Base-by-base conservation (phyloP, 2,888 invertebrate genomes). In the Itoplectis maculator region DNA sequence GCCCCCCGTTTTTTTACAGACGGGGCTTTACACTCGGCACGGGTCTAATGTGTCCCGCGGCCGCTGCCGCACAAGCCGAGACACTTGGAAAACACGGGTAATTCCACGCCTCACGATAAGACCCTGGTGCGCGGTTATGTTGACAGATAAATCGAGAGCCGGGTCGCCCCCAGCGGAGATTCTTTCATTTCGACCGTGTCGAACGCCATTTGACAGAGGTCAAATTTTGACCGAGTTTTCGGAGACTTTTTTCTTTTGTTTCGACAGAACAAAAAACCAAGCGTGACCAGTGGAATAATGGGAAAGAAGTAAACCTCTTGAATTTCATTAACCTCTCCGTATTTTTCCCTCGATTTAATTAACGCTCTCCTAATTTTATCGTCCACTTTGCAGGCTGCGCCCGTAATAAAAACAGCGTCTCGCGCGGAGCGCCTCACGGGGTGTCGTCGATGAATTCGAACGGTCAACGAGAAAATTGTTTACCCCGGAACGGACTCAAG, bases 361-460 rank as follows among this genome's bases (percentile, higher is more conserved):
- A 2, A 15, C 7, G 18, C 20, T 51, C 6, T 8, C 9, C 20
- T 18, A 51, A 20, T 49, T 49, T 15, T 15, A 49, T 15, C 15
- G 5, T 18, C 15, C 49, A 20, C 0, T 51, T 51, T 20, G 20
- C 15, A 6, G 51, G 51, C 1, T 20, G 8, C 29, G 13, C 45
- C 15, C 5, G 11, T 29, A 23, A 66, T 29, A 29, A 23, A 47
- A 47, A 7, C 66, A n/a, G 47, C 3, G 23, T 70, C 13, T 23
- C 1, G 5, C 42, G 56, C 49, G 65, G 56, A 69, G 51, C 79
- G 20, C 18, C 49, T 85, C 84, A 65, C 84, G 54, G 42, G 75
- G 47, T n/a, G n/a, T n/a, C 75, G 78, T 85, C 86, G 84, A 88
- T 87, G 88, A 84, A 79, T 84, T 15, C 11, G 66, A 7, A 45